phyloP scores from a whole-genome alignment of 2,888 invertebrate species.

The Stenolophus ochropezus region DNA sequence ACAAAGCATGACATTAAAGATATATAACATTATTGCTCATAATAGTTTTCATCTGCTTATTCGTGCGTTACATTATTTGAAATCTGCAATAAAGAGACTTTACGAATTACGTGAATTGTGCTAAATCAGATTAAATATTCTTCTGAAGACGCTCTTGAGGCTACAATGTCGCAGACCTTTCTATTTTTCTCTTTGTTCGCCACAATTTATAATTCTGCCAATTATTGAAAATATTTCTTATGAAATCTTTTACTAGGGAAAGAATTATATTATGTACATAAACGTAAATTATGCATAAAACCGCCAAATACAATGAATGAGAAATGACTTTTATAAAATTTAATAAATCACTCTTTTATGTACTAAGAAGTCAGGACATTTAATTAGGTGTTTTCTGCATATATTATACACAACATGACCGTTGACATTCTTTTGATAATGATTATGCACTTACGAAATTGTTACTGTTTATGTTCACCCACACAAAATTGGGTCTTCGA shows the following conservation, averaged over 20 bases:
- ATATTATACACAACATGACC: background rate
- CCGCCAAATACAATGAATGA: background rate
- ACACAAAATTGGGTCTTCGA: no score
- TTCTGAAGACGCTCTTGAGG: constrained; percentile 14
- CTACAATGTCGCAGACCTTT: constrained; percentile 30
- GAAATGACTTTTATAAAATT: background rate
- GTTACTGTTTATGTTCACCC: background rate
- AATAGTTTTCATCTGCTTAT: constrained; percentile 29
- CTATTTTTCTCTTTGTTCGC: constrained; percentile 19
- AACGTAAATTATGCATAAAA: background rate
- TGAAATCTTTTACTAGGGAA: background rate
- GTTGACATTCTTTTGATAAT: background rate
- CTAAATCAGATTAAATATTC: constrained; percentile 49
- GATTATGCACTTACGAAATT: background rate
- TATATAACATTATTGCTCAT: constrained; percentile 31
- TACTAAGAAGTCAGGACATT: background rate
- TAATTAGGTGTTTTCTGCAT: background rate
- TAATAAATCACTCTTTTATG: background rate
- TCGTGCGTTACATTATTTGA: constrained; percentile 52
- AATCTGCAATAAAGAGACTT: constrained; percentile 41
- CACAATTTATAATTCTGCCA: background rate
- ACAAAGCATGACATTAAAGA: constrained; percentile 26
- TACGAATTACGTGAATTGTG: constrained; percentile 39
- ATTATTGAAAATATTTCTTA: background rate
- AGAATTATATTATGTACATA: background rate